Conservation (phyloP, 2,888 invertebrate genomes). For the Lasioglossum oenotherae region DNA sequence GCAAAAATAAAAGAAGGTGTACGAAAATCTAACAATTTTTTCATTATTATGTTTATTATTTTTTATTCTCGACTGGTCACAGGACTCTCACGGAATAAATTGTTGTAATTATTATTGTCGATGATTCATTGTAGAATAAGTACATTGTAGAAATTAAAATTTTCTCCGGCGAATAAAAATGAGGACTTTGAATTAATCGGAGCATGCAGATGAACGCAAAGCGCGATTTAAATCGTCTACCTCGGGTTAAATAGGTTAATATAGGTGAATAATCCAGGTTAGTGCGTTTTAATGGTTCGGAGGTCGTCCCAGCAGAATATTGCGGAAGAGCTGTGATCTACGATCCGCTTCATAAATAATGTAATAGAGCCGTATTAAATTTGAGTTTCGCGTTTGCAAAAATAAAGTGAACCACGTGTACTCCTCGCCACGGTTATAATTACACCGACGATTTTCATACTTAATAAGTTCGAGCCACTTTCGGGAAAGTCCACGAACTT, state of each 20-base stretch:
- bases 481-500: too few species aligned
- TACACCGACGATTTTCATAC: not conserved
- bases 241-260: slow-evolving; percentile 2
- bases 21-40: too few species aligned
- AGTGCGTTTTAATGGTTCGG: slow-evolving; percentile 8
- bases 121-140: too few species aligned
- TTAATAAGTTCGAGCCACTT: not conserved
- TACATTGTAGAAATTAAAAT: too few species aligned
- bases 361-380: not conserved
- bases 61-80: too few species aligned
- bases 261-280: not conserved
- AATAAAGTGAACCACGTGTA: not conserved
- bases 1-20: too few species aligned
- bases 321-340: slow-evolving; percentile 2
- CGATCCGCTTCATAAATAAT: slow-evolving; percentile 3
- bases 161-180: not conserved
- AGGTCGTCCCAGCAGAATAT: not conserved
- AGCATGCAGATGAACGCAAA: not conserved
- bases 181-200: not conserved
- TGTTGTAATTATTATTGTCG: too few species aligned
- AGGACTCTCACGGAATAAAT: too few species aligned
- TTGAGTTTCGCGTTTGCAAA: not conserved
- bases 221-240: slow-evolving; percentile 5
- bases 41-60: too few species aligned
- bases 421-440: not conserved